Percentiles rank a stretch among this genome's conserved stretches.
Evolutionary conservation across 1,140 invertebrate genomes (phyloP).

Genomic region (Brachionus sp.): DNA sequence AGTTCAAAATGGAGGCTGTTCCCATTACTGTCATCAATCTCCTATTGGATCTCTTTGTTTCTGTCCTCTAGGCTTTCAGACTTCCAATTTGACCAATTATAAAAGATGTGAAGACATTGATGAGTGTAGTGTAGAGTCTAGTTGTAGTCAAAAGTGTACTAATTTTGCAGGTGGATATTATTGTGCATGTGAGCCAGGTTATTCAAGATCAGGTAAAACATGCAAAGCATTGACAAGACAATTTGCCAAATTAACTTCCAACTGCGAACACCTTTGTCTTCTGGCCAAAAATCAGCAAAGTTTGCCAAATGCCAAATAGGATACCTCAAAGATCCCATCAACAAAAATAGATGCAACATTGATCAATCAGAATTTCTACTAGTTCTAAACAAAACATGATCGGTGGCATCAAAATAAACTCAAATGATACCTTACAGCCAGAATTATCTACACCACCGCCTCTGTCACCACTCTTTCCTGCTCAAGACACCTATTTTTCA

Average conservation of each 20-base stretch:
- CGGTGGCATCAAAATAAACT: neutral
- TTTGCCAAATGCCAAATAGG: slow-evolving; percentile 26
- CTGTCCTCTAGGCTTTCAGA: slow-evolving; percentile 71
- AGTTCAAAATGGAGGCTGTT: slow-evolving; percentile 65
- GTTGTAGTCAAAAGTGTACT: slow-evolving; percentile 90
- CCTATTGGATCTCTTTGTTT: slow-evolving; percentile 78
- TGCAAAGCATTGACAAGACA: slow-evolving; percentile 48
- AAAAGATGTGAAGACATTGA: slow-evolving; percentile 71
- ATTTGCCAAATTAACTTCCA: slow-evolving; percentile 60
- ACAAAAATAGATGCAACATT: slow-evolving; percentile 15
- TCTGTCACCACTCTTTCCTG: no score
- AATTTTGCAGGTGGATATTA: slow-evolving; percentile 91
- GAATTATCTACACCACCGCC: neutral
- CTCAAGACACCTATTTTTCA: neutral
- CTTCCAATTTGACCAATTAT: slow-evolving; percentile 21
- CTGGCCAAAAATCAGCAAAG: slow-evolving; percentile 63
- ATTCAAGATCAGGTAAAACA: slow-evolving; percentile 72
- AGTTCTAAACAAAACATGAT: slow-evolving; percentile 17
- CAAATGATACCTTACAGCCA: slow-evolving; percentile 2
- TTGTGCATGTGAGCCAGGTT: slow-evolving; percentile 90
- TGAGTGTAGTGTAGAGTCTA: slow-evolving; percentile 79
- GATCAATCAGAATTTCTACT: slow-evolving; percentile 22
- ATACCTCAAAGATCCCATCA: neutral
- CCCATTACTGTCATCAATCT: slow-evolving; percentile 81
- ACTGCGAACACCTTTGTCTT: slow-evolving; percentile 86